Evolutionary conservation across 1,140 invertebrate species (phyloP).

Genomic region (Drosophila azteca): DNA sequence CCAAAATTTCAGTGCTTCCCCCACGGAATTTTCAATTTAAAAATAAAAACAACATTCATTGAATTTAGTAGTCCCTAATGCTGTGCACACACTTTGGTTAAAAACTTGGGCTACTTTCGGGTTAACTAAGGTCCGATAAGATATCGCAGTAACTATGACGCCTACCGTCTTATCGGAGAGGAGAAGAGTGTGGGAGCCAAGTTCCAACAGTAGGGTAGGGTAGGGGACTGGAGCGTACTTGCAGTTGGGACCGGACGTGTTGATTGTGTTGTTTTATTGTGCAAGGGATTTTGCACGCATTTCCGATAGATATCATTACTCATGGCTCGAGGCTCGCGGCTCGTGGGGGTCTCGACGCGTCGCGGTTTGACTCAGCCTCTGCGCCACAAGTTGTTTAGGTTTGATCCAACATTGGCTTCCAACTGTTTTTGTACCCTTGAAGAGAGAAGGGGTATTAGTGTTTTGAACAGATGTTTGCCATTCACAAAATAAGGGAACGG

Average conservation of each 20-base stretch:
- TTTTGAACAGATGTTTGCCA: background rate
- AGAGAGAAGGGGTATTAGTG: background rate
- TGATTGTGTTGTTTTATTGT: slow-evolving; percentile 36
- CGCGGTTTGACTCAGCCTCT: slow-evolving; percentile 16
- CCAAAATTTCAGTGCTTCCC: slow-evolving; percentile 27
- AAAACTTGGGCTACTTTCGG: slow-evolving; percentile 31
- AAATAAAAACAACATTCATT: slow-evolving; percentile 12
- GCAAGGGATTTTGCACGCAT: slow-evolving; percentile 66
- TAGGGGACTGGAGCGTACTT: background rate
- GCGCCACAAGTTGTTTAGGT: slow-evolving; percentile 48
- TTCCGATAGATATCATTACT: slow-evolving; percentile 67
- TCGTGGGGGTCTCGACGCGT: background rate
- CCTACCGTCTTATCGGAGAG: slow-evolving; percentile 55
- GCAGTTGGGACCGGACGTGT: slow-evolving; percentile 45
- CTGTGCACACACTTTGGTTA: slow-evolving; percentile 30
- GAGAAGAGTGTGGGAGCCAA: slow-evolving; percentile 7
- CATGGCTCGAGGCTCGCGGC: slow-evolving; percentile 18
- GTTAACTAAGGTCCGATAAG: slow-evolving; percentile 70
- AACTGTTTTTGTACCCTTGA: no score
- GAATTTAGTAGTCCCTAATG: slow-evolving; percentile 35
- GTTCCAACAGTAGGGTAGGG: background rate
- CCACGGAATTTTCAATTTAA: slow-evolving; percentile 41
- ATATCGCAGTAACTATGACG: slow-evolving; percentile 56
- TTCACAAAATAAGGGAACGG: no score
- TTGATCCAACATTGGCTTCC: no score